Evolutionary conservation across 2,888 invertebrate species (phyloP), one percentile per base, ranked within the genome.

Genomic region (Epistrophe grossulariae): DNA sequence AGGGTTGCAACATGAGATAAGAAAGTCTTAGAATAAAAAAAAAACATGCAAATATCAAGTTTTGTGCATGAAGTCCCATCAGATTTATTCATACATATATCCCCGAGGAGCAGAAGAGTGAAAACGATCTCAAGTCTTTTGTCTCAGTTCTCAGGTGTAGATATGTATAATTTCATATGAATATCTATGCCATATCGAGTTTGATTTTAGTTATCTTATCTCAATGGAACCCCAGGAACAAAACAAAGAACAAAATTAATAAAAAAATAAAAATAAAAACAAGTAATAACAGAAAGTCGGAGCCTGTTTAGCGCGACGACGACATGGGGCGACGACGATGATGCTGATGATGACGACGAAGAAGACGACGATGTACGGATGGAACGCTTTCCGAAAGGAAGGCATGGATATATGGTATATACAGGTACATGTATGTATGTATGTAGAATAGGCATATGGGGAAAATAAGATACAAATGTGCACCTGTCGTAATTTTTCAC

Each of bases 401-500:
- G 40, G 57, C 48, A 71, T 1, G 35, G 19, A 40, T 38, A 38
- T 4, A 19, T 15, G 19, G 6, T 31, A 31, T 31, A 31, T 31
- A 31, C 7, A 35, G 0, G 8, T 35, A 35, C 9, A 35, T 35
- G 0, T 31, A 31, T 31, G 31, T 31, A 35, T 31, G 31, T 19
- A 17, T 31, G 10, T n/a, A n/a, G 3, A 38, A 7, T 13, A 15
- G 28, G 55, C n/a, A 38, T 74, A 70, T 70, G 45, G 31, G 15
- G 19, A 50, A 17, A 72, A 77, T 43, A 72, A 80, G 40, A 77
- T 73, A 80, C 55, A 81, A 77, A 77, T 80, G 84, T 60, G 48
- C 84, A 84, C 84, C 84, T 84, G 84, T 84, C 60, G 77, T 77
- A 81, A 77, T 81, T 81, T 72, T 77, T 81, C 48, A 60, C 62